Percentiles rank a stretch among this genome's conserved stretches.
Conservation (phyloP, 1,140 invertebrate species). For the Portunus trituberculatus region DNA sequence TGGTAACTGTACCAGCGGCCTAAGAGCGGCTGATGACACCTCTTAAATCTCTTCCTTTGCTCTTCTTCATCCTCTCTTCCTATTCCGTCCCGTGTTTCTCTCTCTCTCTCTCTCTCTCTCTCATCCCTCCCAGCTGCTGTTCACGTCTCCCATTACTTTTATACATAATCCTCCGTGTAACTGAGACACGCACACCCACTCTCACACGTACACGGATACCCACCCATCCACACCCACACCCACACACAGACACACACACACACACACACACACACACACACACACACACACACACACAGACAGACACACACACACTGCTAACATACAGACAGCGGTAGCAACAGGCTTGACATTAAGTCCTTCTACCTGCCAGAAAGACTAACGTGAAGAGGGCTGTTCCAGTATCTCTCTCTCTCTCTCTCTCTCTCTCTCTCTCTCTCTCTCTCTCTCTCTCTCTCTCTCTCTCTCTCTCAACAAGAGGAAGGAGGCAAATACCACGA, state of each 20-base stretch:
- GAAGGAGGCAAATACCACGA: constrained; percentile 11
- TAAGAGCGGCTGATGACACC: too few species aligned
- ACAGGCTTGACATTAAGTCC: neutral
- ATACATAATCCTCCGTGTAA: neutral
- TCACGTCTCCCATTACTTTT: too few species aligned
- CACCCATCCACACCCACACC: neutral
- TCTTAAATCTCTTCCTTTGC: neutral
- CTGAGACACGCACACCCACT: neutral
- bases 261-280: constrained; percentile 34
- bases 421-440: constrained; percentile 4
- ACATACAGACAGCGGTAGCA: neutral
- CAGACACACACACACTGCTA: neutral
- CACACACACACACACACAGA: constrained; percentile 1
- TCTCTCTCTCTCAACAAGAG: constrained; percentile 24
- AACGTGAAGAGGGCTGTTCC: neutral
- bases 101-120: neutral
- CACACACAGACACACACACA: constrained; percentile 1
- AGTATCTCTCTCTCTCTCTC: neutral
- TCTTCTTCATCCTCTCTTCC: neutral
- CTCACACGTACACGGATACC: neutral
- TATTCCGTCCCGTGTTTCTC: neutral
- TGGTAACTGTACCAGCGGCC: too few species aligned
- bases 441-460: constrained; percentile 32
- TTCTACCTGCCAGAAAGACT: neutral
- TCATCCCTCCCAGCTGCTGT: neutral